These are phyloP conservation scores for Andrena dorsata DNA, from an alignment of 2,888 invertebrate species.

Conservation along the genomic window DNA sequence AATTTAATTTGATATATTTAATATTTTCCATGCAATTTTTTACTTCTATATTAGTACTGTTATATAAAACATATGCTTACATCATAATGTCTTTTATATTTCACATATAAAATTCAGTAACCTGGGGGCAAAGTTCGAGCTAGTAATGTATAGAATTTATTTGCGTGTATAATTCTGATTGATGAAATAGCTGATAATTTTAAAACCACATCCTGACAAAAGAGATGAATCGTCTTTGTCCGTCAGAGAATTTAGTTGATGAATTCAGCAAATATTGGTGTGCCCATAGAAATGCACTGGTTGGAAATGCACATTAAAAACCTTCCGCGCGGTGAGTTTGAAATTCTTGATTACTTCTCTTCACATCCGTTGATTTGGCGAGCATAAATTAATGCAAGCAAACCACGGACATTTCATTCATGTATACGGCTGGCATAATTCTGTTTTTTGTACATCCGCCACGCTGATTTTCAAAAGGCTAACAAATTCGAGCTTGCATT, in stretches of 20 bases:
- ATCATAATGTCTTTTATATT: no score
- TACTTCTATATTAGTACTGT: no score
- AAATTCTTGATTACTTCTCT: slow-evolving; percentile 75
- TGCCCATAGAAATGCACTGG: slow-evolving; percentile 35
- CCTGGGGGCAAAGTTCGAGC: no score
- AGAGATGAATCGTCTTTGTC: not conserved
- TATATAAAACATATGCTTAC: no score
- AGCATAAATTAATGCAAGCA: slow-evolving; percentile 55
- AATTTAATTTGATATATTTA: no score
- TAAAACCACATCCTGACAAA: no score
- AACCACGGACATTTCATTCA: slow-evolving; percentile 25
- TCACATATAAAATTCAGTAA: no score
- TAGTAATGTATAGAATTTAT: no score
- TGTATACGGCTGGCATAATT: slow-evolving; percentile 6
- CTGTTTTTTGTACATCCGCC: slow-evolving; percentile 36
- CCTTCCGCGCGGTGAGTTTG: slow-evolving; percentile 35
- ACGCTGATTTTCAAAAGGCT: slow-evolving; percentile 68
- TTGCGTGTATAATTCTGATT: no score
- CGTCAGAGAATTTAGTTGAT: not conserved
- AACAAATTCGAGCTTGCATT: slow-evolving; percentile 48
- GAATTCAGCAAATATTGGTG: slow-evolving; percentile 27
- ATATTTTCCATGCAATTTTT: no score
- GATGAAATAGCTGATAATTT: no score
- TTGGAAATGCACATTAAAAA: slow-evolving; percentile 29
- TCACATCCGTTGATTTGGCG: slow-evolving; percentile 61